Percentiles rank a stretch among this genome's conserved stretches.
phyloP scores from a whole-genome alignment of 1,140 invertebrate genomes.

The Protaetia brevitarsis region DNA sequence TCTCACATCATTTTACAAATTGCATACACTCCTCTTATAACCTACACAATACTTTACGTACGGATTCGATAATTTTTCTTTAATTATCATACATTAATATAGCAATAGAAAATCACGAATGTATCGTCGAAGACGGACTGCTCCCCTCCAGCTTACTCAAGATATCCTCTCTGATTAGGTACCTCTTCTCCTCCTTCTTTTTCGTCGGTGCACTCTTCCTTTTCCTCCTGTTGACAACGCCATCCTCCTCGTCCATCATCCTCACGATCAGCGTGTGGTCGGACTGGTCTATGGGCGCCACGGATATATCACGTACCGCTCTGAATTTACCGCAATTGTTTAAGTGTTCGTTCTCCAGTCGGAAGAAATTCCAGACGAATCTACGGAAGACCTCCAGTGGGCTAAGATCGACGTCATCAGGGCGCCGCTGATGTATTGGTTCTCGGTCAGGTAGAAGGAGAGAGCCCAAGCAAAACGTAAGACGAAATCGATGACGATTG shows the following conservation, averaged over 20 bases:
- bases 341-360: slow-evolving; percentile 98
- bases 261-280: slow-evolving; percentile 86
- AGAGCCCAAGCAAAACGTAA: slow-evolving; percentile 90
- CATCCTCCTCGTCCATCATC: slow-evolving; percentile 95
- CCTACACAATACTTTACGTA: too few species aligned
- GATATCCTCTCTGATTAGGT: slow-evolving; percentile 1
- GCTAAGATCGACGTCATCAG: slow-evolving; percentile 86
- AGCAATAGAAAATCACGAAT: slow-evolving; percentile 17
- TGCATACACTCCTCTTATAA: too few species aligned
- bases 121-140: slow-evolving; percentile 18
- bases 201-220: slow-evolving; percentile 45
- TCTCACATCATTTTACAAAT: background rate
- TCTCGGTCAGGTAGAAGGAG: slow-evolving; percentile 83
- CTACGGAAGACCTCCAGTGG: slow-evolving; percentile 93
- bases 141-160: slow-evolving; percentile 1
- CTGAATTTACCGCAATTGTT: slow-evolving; percentile 99
- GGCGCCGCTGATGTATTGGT: slow-evolving; percentile 74
- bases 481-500: slow-evolving; percentile 82
- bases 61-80: background rate
- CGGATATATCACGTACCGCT: slow-evolving; percentile 96
- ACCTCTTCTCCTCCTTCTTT: slow-evolving; percentile 45
- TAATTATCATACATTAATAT: too few species aligned
- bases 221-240: slow-evolving; percentile 73
- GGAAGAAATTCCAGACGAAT: slow-evolving; percentile 99
- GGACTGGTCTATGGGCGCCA: slow-evolving; percentile 92